Evolutionary conservation across 1,140 invertebrate genomes (phyloP).

Genomic region (Bombus terrestris): DNA sequence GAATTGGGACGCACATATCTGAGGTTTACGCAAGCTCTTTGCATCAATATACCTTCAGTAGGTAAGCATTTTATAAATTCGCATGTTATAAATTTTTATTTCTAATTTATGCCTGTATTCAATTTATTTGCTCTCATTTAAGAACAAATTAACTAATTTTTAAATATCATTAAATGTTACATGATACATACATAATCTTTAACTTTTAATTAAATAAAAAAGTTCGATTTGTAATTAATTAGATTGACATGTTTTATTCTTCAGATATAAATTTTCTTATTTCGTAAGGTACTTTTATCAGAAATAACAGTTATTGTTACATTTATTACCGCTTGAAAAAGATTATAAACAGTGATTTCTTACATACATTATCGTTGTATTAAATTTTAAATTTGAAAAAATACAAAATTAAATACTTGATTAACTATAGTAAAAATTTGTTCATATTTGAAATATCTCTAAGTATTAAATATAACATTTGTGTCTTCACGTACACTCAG

Average conservation of each 20-base stretch:
- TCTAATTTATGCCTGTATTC: neutral
- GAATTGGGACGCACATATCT: slow-evolving; percentile 97
- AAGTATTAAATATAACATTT: slow-evolving; percentile 19
- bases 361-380: neutral
- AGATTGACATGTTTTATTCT: slow-evolving; percentile 21
- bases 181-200: neutral
- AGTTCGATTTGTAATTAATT: neutral
- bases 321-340: neutral
- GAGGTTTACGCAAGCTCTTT: slow-evolving; percentile 93
- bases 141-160: neutral
- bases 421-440: neutral
- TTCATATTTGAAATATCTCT: neutral
- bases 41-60: slow-evolving; percentile 96
- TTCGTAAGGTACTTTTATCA: slow-evolving; percentile 13
- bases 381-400: slow-evolving; percentile 1
- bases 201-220: neutral
- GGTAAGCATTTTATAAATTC: slow-evolving; percentile 85
- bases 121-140: neutral
- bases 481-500: neutral
- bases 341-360: slow-evolving; percentile 13
- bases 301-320: slow-evolving; percentile 11
- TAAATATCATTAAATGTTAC: neutral
- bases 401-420: slow-evolving; percentile 15
- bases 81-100: slow-evolving; percentile 39
- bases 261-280: slow-evolving; percentile 9